Evolutionary conservation across 2,888 invertebrate genomes (phyloP).

Genomic region (Pseudococcus jackbeardsleyi): DNA sequence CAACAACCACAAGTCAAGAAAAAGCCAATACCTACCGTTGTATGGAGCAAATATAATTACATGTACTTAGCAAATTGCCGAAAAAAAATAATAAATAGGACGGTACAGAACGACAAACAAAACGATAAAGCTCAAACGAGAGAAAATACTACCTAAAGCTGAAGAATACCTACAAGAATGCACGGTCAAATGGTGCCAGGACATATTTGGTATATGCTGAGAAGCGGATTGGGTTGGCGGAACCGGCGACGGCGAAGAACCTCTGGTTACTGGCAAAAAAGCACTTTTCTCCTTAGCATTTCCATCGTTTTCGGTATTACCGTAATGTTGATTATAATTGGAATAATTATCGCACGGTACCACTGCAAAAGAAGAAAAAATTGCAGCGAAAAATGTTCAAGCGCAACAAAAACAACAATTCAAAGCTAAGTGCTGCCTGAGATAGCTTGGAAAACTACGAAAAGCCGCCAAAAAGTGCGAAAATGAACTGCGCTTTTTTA

Average conservation of each 20-base stretch:
- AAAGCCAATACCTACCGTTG: no score
- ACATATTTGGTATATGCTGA: slow-evolving; percentile 22
- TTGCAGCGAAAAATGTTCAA: slow-evolving; percentile 27
- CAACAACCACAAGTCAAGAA: no score
- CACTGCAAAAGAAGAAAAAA: slow-evolving; percentile 49
- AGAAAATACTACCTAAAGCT: background rate
- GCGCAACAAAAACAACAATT: slow-evolving; percentile 38
- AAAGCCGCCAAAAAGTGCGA: background rate
- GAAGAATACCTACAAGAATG: slow-evolving; percentile 56
- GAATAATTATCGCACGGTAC: slow-evolving; percentile 57
- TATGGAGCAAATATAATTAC: no score
- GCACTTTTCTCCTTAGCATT: slow-evolving; percentile 53
- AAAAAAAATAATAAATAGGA: no score
- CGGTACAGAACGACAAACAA: no score
- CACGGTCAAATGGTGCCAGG: slow-evolving; percentile 44
- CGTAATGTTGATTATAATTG: slow-evolving; percentile 43
- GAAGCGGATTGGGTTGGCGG: slow-evolving; percentile 7
- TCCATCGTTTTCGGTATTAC: background rate
- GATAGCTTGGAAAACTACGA: background rate
- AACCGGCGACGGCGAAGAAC: slow-evolving; percentile 47
- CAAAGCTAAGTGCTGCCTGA: background rate
- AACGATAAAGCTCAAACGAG: background rate
- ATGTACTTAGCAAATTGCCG: no score
- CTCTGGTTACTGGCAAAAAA: slow-evolving; percentile 54
- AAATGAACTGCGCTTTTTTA: background rate